Conservation (phyloP, 2,888 invertebrate genomes). For the Drymonia ruficornis region DNA sequence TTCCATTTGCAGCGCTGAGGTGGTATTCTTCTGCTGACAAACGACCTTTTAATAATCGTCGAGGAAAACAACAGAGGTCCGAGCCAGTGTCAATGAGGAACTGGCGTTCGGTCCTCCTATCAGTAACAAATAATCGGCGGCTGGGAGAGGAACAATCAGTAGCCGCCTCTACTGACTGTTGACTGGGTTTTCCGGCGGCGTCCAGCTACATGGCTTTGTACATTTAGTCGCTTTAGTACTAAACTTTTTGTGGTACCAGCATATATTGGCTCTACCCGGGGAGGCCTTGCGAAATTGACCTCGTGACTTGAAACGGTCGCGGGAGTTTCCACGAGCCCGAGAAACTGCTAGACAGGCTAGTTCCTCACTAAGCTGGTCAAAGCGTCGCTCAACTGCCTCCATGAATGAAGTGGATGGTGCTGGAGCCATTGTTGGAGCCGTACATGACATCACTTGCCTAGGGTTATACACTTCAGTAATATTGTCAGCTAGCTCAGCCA, state of each 20-base stretch:
- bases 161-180: slow-evolving; percentile 16
- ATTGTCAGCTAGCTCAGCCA: too few species aligned
- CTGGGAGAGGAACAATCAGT: slow-evolving; percentile 6
- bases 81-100: slow-evolving; percentile 8
- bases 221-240: not conserved
- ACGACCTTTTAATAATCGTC: slow-evolving; percentile 6
- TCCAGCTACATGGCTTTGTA: not conserved
- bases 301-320: too few species aligned
- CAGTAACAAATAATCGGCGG: slow-evolving; percentile 15
- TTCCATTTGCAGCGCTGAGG: slow-evolving; percentile 11
- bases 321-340: too few species aligned
- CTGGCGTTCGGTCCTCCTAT: slow-evolving; percentile 3
- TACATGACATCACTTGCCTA: too few species aligned
- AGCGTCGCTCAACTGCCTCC: too few species aligned
- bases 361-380: too few species aligned
- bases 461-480: too few species aligned
- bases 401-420: too few species aligned
- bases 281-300: too few species aligned
- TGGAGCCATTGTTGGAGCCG: too few species aligned
- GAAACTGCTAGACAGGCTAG: too few species aligned
- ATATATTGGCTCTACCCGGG: not conserved
- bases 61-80: slow-evolving; percentile 14
- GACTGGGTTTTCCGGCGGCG: slow-evolving; percentile 11
- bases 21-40: slow-evolving; percentile 4
- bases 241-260: not conserved